Evolutionary conservation across 2,888 invertebrate genomes (phyloP).

Genomic region (Idaea aversata): DNA sequence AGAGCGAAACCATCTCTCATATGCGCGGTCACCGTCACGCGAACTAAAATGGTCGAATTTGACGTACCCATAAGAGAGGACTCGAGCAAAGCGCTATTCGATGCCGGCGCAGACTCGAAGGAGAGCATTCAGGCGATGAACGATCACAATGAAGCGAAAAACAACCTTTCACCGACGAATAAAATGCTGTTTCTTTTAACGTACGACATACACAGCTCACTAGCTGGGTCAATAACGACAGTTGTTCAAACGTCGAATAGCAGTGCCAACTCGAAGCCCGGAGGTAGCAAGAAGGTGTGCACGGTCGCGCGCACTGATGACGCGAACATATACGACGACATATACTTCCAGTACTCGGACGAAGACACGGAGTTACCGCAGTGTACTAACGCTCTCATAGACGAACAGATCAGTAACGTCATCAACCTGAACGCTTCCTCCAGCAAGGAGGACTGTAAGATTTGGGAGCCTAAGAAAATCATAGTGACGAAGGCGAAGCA

Average conservation of each 20-base stretch:
- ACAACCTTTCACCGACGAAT: constrained; percentile 56
- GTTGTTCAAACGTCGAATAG: constrained; percentile 69
- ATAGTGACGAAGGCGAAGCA: constrained; percentile 65
- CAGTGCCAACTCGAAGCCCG: constrained; percentile 73
- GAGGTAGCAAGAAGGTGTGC: constrained; percentile 76
- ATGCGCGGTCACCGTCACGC: constrained; percentile 64
- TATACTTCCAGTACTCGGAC: constrained; percentile 80
- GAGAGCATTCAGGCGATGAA: constrained; percentile 87
- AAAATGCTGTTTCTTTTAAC: constrained; percentile 82
- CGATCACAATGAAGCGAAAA: constrained; percentile 86
- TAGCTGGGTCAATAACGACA: constrained; percentile 67
- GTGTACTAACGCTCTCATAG: constrained; percentile 64
- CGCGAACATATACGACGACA: constrained; percentile 69
- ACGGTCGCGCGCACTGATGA: constrained; percentile 62
- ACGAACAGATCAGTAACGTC: constrained; percentile 77
- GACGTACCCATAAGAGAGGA: constrained; percentile 65
- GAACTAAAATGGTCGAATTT: constrained; percentile 49
- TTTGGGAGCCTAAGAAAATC: constrained; percentile 69
- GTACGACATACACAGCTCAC: constrained; percentile 85
- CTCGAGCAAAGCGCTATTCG: constrained; percentile 67
- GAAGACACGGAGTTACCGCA: constrained; percentile 80
- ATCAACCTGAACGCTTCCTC: constrained; percentile 75
- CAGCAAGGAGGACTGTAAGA: constrained; percentile 68
- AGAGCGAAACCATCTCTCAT: constrained; percentile 68
- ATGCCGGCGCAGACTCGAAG: constrained; percentile 58